Evolutionary conservation across 1,140 invertebrate species (phyloP), one percentile per base, ranked within the genome.

Genomic region (Papilio machaon): DNA sequence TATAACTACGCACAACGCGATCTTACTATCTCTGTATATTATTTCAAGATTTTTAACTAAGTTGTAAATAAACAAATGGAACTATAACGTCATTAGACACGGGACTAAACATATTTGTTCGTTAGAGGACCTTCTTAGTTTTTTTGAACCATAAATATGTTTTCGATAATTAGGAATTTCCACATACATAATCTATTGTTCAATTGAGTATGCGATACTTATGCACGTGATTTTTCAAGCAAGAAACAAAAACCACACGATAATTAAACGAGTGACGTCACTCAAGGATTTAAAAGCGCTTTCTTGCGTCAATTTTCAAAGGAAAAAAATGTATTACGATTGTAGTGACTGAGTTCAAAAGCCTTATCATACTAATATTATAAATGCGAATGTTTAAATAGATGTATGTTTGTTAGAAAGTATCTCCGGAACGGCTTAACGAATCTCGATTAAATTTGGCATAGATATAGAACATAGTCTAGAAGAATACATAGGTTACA

Each of bases 271-370:
- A 70, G 30, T 70, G 64, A 70, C 23, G 64, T 70, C 30, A 17
- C 64, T 70, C 64, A 70, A 67, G 60, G 64, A 35, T 70, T 70
- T 70, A 13, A 70, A 70, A 13, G 64, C 4, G 64, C 35, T 60
- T 60, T 23, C 13, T 13, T 15, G 13, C 64, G 64, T 70, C 13
- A 7, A 70, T 35, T 38, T 35, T 38, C 1, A 0, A 30, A 30
- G 8, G 10, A 64, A 70, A 70, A 35, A 70, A 35, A 2, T 19
- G 23, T 70, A 70, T 70, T 70, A 70, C 4, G 4, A 70, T 35
- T 70, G 35, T 30, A 67, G 35, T 70, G 64, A 17, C 19, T 11
- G 64, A 70, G 64, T 70, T 70, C 64, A 70, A 35, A 35, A 70
- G 4, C 30, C 13, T 70, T 70, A 15, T 19, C n/a, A 4, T 11